Percentiles rank a stretch among this genome's conserved stretches.
Conservation (phyloP, 2,888 invertebrate genomes). For the Drosophila austrosaltans region DNA sequence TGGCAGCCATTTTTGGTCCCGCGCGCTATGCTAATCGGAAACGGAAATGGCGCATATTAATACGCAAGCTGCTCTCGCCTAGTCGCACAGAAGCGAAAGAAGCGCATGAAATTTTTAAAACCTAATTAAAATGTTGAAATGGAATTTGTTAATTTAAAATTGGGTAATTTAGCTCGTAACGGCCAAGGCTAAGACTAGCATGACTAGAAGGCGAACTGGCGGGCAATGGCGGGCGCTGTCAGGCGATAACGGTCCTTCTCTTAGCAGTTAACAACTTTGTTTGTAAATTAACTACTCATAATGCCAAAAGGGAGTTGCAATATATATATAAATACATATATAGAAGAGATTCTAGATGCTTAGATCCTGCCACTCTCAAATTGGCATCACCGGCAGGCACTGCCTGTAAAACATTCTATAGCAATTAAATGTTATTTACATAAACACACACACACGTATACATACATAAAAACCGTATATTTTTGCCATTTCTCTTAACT, state of each 20-base stretch:
- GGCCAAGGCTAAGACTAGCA: conserved; percentile 49
- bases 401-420: conserved; percentile 61
- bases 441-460: neutral
- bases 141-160: conserved; percentile 80
- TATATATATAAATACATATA: conserved; percentile 2
- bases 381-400: conserved; percentile 56
- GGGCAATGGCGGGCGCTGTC: too few relatives aligned
- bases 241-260: conserved; percentile 39
- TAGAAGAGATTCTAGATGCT: neutral
- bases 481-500: conserved; percentile 23
- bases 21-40: conserved; percentile 78
- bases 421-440: conserved; percentile 82
- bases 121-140: conserved; percentile 80
- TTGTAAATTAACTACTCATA: conserved; percentile 79
- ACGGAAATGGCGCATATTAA: conserved; percentile 80
- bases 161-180: conserved; percentile 65
- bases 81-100: conserved; percentile 49
- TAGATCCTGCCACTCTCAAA: conserved; percentile 39
- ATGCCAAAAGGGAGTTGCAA: conserved; percentile 49
- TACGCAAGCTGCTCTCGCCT: conserved; percentile 69
- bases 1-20: conserved; percentile 68
- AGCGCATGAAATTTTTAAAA: conserved; percentile 78
- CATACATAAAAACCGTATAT: conserved; percentile 33
- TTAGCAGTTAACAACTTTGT: conserved; percentile 73
- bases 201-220: conserved; percentile 11